Evolutionary conservation across 2,888 invertebrate genomes (phyloP), one percentile per base, ranked within the genome.

Genomic region (Sphaerophoria taeniata): DNA sequence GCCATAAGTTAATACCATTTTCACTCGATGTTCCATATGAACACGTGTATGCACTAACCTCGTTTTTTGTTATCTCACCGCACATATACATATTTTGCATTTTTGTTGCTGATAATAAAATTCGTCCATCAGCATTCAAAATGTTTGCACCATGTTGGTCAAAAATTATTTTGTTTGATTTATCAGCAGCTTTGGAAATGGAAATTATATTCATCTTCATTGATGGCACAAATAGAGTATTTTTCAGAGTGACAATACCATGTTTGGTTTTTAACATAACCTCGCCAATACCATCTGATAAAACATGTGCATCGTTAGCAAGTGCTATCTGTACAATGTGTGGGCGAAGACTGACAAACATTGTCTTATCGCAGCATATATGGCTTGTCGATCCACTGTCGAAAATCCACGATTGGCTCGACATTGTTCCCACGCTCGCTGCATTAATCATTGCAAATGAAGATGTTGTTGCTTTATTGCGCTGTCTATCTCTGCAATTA

Each of bases 31-130:
- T 4, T 61, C 16, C 11, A 16, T 61, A 45, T 45, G 16, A 39
- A 60, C 60, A 60, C 60, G 36, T 60, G 43, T 60, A 39, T 16
- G 39, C n/a, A n/a, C 39, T 61, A 61, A 61, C 45, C 61, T 61
- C 61, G 45, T 61, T 45, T 45, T 61, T 61, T 9, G 3, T 9
- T 16, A 45, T 45, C 9, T 43, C 61, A 61, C 16, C 16, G 9
- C 61, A 61, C 11, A 61, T 24, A 11, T 61, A 61, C 61, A 61
- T 61, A 61, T 61, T 61, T 39, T 61, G 61, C 24, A 5, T 16
- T 9, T 39, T 61, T 14, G 43, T 61, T 45, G 61, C 61, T 24
- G 31, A 24, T 31, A 61, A 61, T 45, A 61, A 16, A 61, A 45
- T 14, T 39, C 16, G 5, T 61, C 49, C 65, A 51, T 11, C 16